Evolutionary conservation across 1,140 invertebrate genomes (phyloP).

Genomic region (Drosophila simulans): DNA sequence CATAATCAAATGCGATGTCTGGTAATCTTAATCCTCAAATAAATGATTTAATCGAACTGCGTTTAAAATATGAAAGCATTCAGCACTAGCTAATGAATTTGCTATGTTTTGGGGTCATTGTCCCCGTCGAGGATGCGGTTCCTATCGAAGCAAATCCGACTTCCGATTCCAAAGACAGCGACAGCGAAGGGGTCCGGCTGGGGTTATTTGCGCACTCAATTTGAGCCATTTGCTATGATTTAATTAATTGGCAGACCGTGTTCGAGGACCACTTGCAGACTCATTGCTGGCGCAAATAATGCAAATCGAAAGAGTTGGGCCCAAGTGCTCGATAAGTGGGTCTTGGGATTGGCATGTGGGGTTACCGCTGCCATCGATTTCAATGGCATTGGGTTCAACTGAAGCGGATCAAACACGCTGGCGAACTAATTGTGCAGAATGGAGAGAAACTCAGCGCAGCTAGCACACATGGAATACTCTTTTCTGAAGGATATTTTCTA

Average conservation of each 20-base stretch:
- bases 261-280: conserved; percentile 52
- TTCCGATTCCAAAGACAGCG: not conserved
- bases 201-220: conserved; percentile 51
- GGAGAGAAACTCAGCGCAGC: conserved; percentile 13
- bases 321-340: conserved; percentile 22
- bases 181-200: not conserved
- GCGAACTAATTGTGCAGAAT: conserved; percentile 78
- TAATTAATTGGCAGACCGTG: conserved; percentile 78
- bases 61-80: too few relatives aligned
- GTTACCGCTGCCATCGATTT: conserved; percentile 32
- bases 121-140: too few relatives aligned
- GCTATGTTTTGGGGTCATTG: too few relatives aligned
- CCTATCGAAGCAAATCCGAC: too few relatives aligned
- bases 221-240: conserved; percentile 58
- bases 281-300: conserved; percentile 42
- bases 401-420: conserved; percentile 31
- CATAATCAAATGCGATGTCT: conserved; percentile 7
- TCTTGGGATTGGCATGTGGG: not conserved
- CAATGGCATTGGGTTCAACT: conserved; percentile 42
- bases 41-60: not conserved
- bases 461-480: too few relatives aligned
- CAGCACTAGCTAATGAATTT: too few relatives aligned
- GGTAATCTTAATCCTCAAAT: not conserved
- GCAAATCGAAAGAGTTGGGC: conserved; percentile 39
- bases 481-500: too few relatives aligned